Evolutionary conservation across 2,113 vertebrate genomes (phyloP).

Genomic region (Ramphastos sulfuratus): DNA sequence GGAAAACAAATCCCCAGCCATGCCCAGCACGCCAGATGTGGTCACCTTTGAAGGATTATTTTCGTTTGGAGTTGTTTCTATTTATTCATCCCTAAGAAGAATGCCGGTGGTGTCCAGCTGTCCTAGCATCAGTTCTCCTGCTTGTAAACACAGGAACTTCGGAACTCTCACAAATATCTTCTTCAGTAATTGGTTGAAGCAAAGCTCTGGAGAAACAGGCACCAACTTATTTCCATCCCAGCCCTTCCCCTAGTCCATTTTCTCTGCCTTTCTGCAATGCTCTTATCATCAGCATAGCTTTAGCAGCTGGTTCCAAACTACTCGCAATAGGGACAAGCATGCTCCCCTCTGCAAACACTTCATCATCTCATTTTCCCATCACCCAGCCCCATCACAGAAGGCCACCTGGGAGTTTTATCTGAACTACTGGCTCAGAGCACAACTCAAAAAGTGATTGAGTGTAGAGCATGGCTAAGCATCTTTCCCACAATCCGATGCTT

Average conservation of each 20-base stretch:
- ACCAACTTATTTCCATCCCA: not conserved
- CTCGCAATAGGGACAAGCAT: not conserved
- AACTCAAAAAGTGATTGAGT: not conserved
- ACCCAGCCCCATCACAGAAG: not conserved
- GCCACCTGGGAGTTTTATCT: not conserved
- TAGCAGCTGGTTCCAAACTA: not conserved
- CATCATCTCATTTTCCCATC: not conserved
- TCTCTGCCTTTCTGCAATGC: not conserved
- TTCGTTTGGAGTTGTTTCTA: not conserved
- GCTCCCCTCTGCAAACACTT: not conserved
- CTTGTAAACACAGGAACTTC: not conserved
- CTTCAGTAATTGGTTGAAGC: not conserved
- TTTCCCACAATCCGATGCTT: not conserved
- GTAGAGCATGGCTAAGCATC: not conserved
- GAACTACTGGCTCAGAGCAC: not conserved
- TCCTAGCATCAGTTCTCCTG: not conserved
- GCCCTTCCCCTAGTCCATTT: not conserved
- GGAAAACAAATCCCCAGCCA: not conserved
- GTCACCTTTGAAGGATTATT: not conserved
- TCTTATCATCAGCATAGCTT: not conserved
- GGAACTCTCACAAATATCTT: not conserved
- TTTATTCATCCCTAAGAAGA: not conserved
- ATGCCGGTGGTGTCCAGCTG: not conserved
- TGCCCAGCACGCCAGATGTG: not conserved
- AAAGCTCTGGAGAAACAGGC: not conserved